Evolutionary conservation across 2,888 invertebrate genomes (phyloP).

Genomic region (Amaurobius ferox): DNA sequence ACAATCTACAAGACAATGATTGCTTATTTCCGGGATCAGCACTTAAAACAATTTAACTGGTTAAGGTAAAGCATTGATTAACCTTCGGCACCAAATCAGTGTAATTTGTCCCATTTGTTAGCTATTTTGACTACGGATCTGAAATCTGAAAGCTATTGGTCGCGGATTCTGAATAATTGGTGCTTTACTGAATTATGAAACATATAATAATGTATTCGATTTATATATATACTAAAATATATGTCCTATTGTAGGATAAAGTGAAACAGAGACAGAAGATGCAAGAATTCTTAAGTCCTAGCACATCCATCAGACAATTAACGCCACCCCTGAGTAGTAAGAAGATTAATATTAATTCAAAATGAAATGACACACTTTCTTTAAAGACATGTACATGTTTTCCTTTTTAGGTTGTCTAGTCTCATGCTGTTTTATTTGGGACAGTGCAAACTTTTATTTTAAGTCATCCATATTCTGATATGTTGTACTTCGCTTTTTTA

Average conservation of each 20-base stretch:
- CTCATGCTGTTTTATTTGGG: conserved; percentile 30
- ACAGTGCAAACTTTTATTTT: conserved; percentile 36
- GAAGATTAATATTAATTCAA: conserved; percentile 12
- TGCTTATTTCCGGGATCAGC: no score
- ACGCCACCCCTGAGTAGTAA: conserved; percentile 58
- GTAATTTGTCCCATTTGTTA: no score
- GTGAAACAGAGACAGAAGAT: conserved; percentile 27
- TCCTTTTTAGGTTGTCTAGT: conserved; percentile 31
- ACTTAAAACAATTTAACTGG: no score
- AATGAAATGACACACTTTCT: neutral
- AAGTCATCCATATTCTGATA: conserved; percentile 7
- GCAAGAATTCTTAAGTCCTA: conserved; percentile 45
- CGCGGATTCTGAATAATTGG: no score
- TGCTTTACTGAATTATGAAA: no score
- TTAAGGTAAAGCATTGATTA: no score
- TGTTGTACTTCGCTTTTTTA: neutral
- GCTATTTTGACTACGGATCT: no score
- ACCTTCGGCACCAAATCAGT: no score
- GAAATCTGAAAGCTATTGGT: no score
- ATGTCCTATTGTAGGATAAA: conserved; percentile 32
- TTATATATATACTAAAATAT: no score
- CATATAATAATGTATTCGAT: no score
- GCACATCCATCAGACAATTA: conserved; percentile 30
- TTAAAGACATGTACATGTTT: conserved; percentile 7
- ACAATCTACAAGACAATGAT: no score